Evolutionary conservation across 2,888 invertebrate genomes (phyloP), one percentile per base, ranked within the genome.

Genomic region (Dromius quadrimaculatus): DNA sequence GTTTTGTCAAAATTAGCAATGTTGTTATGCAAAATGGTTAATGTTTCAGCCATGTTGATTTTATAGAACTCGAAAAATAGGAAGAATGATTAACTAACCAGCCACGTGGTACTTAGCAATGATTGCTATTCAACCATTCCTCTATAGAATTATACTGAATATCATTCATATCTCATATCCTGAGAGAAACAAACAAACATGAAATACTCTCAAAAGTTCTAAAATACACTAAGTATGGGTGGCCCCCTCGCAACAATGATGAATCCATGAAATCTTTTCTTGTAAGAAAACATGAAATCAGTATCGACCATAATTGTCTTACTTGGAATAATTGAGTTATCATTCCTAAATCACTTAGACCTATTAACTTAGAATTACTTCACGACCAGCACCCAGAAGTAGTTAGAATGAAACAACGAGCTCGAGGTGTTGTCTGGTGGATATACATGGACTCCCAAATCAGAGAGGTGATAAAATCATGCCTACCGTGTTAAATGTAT

Each of bases 271-370:
- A 45, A 19, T 20, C 45, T 34, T 45, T 20, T 20, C 20, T 19
- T 45, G 45, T 19, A 1, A 17, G 64, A 28, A 62, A 69, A 61
- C 19, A 69, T 54, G 73, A 72, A 36, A 32, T 74, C 23, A 70
- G 73, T 1, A 28, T 71, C 6, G 68, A 72, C 11, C 34, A 70
- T 32, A 71, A 64, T 13, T 74, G 73, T 63, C 36, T 76, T 20
- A 61, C 73, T 11, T 74, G 72, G 73, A 72, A 74, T 11, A 68
- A 54, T 45, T 54, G 75, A 15, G 73, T 75, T 4, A 71, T 75
- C 11, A 73, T 74, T 17, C 73, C 74, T 38, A 19, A 34, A 50
- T 15, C 34, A 15, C 47, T 71, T 41, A 59, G 71, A 32, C 34
- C 71, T 13, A 36, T 23, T 6, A 47, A 74, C 9, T 36, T 74